A percentile compares a stretch with the other conserved stretches of the same genome.
Evolutionary conservation across 2,888 invertebrate species (phyloP).

Genomic region (Yponomeuta malinellus): DNA sequence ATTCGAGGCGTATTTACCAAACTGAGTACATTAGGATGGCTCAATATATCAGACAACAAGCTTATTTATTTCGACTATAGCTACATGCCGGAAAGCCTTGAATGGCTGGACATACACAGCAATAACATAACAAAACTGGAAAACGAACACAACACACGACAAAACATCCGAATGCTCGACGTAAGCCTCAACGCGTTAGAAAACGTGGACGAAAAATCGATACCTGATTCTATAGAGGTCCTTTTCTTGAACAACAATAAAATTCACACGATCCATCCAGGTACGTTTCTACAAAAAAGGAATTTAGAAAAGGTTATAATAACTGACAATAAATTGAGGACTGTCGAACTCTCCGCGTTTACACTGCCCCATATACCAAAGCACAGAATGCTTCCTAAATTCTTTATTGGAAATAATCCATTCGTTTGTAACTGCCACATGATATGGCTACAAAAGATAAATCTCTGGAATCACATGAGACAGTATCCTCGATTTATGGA

Average conservation of each 20-base stretch:
- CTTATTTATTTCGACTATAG: slow-evolving; percentile 87
- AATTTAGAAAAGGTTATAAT: slow-evolving; percentile 85
- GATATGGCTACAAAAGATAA: slow-evolving; percentile 89
- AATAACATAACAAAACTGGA: slow-evolving; percentile 85
- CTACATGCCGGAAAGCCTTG: slow-evolving; percentile 82
- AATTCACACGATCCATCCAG: slow-evolving; percentile 81
- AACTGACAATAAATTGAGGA: slow-evolving; percentile 83
- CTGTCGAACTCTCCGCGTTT: slow-evolving; percentile 83
- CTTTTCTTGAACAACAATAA: slow-evolving; percentile 86
- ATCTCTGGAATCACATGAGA: slow-evolving; percentile 82
- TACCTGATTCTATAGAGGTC: slow-evolving; percentile 84
- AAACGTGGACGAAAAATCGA: slow-evolving; percentile 80
- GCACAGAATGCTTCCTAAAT: slow-evolving; percentile 82
- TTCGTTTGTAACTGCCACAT: slow-evolving; percentile 90
- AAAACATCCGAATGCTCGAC: slow-evolving; percentile 84
- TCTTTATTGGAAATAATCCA: slow-evolving; percentile 88
- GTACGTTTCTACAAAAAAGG: slow-evolving; percentile 82
- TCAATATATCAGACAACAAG: slow-evolving; percentile 88
- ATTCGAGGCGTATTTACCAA: slow-evolving; percentile 85
- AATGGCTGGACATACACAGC: slow-evolving; percentile 87
- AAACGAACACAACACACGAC: slow-evolving; percentile 81
- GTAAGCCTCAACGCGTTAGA: slow-evolving; percentile 84
- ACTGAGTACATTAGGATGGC: slow-evolving; percentile 83
- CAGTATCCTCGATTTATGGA: slow-evolving; percentile 87
- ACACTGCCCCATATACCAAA: slow-evolving; percentile 79